Conservation (phyloP, 2,113 vertebrate species). For the Austrofundulus limnaeus region DNA sequence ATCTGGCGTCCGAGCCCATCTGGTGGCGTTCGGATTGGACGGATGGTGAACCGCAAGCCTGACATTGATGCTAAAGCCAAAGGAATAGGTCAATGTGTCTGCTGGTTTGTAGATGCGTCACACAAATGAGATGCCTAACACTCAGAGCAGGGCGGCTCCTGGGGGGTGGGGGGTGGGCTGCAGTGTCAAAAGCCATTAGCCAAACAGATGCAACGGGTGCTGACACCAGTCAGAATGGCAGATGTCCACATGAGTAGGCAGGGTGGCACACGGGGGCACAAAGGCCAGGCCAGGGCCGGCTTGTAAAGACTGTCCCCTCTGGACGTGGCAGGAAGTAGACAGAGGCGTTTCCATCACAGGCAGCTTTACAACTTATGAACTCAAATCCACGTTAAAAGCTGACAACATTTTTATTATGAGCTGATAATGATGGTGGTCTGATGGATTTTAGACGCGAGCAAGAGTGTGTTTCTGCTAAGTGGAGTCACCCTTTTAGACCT, state of each 20-base stretch:
- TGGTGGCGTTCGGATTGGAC: slow-evolving; percentile 60
- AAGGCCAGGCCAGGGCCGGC: slow-evolving; percentile 53
- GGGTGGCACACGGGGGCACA: slow-evolving; percentile 67
- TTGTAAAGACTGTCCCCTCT: slow-evolving; percentile 58
- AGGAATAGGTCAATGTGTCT: slow-evolving; percentile 82
- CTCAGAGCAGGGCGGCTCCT: slow-evolving; percentile 48
- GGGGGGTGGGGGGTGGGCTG: slow-evolving; percentile 33
- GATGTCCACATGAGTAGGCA: slow-evolving; percentile 78
- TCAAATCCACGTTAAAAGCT: slow-evolving; percentile 48
- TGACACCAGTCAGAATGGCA: slow-evolving; percentile 80
- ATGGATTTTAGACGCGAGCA: slow-evolving; percentile 13
- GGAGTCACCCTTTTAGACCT: background rate
- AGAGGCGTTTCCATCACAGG: slow-evolving; percentile 57
- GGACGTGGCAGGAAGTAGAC: slow-evolving; percentile 68
- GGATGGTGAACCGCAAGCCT: slow-evolving; percentile 41
- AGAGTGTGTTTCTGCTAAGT: background rate
- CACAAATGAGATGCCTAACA: slow-evolving; percentile 69
- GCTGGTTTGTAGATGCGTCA: slow-evolving; percentile 63
- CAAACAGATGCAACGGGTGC: slow-evolving; percentile 53
- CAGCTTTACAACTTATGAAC: slow-evolving; percentile 32
- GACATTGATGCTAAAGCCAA: slow-evolving; percentile 79
- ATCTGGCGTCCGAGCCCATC: slow-evolving; percentile 59
- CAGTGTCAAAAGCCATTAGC: slow-evolving; percentile 71
- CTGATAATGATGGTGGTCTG: slow-evolving; percentile 33
- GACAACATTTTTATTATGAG: slow-evolving; percentile 51